Evolutionary conservation across 2,797 vertebrate species (phyloP).

Genomic region (Manis crassicaudata): DNA sequence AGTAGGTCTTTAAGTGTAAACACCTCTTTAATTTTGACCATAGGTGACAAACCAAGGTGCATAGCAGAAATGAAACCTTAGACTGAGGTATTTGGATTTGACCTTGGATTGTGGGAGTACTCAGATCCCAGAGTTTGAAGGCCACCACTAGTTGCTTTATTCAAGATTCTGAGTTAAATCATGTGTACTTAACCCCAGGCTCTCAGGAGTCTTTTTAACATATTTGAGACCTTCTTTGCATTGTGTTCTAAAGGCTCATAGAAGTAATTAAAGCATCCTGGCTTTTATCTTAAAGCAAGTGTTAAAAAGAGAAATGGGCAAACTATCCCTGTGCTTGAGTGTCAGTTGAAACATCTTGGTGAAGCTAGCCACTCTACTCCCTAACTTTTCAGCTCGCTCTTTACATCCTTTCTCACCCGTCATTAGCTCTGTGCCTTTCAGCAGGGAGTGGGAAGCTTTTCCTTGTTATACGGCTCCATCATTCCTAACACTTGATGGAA

Average conservation of each 20-base stretch:
- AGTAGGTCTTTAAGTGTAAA: not conserved
- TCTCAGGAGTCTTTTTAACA: slow-evolving; percentile 21
- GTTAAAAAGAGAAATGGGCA: not conserved
- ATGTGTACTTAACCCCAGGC: not conserved
- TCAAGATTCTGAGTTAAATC: not conserved
- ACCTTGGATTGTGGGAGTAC: not conserved
- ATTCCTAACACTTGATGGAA: slow-evolving; percentile 39
- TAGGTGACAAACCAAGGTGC: not conserved
- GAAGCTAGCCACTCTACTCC: not conserved
- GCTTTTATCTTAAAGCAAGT: slow-evolving; percentile 29
- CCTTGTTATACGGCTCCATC: not conserved
- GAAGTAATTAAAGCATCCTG: slow-evolving; percentile 55
- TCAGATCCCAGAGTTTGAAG: not conserved
- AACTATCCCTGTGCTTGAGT: not conserved
- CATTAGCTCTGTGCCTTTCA: slow-evolving; percentile 15
- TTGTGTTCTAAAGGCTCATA: slow-evolving; percentile 24
- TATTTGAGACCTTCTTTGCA: slow-evolving; percentile 23
- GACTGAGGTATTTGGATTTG: not conserved
- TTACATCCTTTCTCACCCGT: not conserved
- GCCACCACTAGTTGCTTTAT: not conserved
- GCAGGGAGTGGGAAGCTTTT: slow-evolving; percentile 13
- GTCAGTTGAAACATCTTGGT: slow-evolving; percentile 55
- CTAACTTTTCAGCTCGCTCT: not conserved
- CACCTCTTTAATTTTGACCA: not conserved
- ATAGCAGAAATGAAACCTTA: not conserved